These are phyloP conservation scores for Formica aserva DNA, from an alignment of 2,888 invertebrate species.

Conservation along the genomic window DNA sequence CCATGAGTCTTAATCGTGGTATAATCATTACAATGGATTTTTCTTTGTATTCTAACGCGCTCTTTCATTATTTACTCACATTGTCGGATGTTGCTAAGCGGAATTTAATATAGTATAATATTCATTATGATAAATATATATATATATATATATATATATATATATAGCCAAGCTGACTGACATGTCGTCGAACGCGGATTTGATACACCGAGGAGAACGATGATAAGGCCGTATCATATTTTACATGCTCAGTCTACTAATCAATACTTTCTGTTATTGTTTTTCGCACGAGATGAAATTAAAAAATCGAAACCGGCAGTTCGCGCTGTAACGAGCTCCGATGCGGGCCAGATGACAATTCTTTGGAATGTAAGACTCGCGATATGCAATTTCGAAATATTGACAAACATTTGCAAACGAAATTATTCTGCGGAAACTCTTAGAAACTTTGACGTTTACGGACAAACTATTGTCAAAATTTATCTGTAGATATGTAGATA, in stretches of 20 bases:
- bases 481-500: too few relatives aligned
- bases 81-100: background rate
- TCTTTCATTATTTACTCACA: background rate
- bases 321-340: background rate
- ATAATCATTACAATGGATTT: background rate
- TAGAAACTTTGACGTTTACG: background rate
- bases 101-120: background rate
- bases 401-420: background rate
- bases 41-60: background rate
- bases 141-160: too few relatives aligned
- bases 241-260: background rate
- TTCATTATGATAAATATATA: too few relatives aligned
- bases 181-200: background rate
- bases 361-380: background rate
- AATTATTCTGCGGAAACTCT: background rate
- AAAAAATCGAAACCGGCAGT: background rate
- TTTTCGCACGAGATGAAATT: background rate
- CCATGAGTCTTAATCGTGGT: background rate
- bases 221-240: conserved; percentile 6
- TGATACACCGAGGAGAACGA: background rate
- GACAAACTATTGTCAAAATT: background rate
- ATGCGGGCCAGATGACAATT: background rate
- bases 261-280: background rate
- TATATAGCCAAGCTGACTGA: too few relatives aligned
- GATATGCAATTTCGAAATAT: background rate